These are phyloP conservation scores for Seriola quinqueradiata DNA, from an alignment of 2,113 vertebrate genomes.

Conservation along the genomic window DNA sequence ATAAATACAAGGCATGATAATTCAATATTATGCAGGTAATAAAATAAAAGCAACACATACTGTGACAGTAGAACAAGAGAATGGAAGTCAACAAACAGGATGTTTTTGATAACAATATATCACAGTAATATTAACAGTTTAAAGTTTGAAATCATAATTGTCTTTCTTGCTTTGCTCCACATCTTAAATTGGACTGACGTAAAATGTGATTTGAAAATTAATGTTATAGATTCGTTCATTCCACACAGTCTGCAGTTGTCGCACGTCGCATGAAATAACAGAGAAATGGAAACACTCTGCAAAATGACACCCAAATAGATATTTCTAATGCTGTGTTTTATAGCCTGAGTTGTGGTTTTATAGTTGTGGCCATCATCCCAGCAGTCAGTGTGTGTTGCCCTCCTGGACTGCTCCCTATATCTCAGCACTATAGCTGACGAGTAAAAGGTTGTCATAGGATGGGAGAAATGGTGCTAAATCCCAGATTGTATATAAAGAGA, in stretches of 20 bases:
- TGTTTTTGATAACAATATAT: not conserved
- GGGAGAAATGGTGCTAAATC: not conserved
- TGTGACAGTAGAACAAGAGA: not conserved
- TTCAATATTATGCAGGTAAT: not conserved
- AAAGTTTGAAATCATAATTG: not conserved
- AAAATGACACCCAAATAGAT: not conserved
- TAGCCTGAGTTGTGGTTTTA: slow-evolving; percentile 1
- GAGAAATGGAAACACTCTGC: not conserved
- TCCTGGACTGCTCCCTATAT: not conserved
- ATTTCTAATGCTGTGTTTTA: slow-evolving; percentile 16
- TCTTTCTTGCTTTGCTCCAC: too few species aligned
- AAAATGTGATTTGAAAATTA: not conserved
- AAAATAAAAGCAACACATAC: not conserved
- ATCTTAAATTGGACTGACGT: not conserved
- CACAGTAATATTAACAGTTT: not conserved
- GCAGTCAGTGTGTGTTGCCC: not conserved
- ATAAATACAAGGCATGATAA: not conserved
- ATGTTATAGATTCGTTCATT: not conserved
- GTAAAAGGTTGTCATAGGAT: not conserved
- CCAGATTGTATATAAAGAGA: not conserved
- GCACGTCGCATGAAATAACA: not conserved
- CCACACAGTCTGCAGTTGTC: not conserved
- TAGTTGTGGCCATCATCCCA: not conserved
- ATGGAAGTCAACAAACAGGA: not conserved
- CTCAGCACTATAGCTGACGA: not conserved